Evolutionary conservation across 2,113 vertebrate species (phyloP).

Genomic region (Protobothrops flavoviridis): DNA sequence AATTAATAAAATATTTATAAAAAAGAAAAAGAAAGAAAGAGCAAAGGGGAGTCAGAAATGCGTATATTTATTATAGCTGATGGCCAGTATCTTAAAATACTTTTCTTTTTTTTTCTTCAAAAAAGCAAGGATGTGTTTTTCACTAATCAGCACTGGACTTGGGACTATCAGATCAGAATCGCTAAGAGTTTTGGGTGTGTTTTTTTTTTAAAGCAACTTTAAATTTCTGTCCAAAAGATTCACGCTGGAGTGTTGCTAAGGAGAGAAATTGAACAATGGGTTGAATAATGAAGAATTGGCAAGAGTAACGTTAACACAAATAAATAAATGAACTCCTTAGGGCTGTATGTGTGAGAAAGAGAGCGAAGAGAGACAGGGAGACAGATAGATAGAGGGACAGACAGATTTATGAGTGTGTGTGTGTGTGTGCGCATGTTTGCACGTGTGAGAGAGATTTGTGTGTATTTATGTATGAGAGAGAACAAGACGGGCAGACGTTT

Average conservation of each 20-base stretch:
- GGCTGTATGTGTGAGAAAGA: neutral
- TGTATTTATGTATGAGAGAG: neutral
- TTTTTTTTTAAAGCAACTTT: neutral
- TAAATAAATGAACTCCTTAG: neutral
- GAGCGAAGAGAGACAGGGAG: neutral
- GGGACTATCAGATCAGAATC: neutral
- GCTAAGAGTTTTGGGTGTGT: neutral
- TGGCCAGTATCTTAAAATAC: neutral
- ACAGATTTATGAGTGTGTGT: too few relatives aligned
- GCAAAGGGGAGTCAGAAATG: neutral
- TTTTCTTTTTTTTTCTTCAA: neutral
- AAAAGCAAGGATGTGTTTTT: neutral
- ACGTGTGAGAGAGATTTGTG: neutral
- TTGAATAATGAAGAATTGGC: constrained; percentile 21
- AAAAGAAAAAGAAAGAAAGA: neutral
- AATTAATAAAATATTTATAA: too few relatives aligned
- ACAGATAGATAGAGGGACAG: too few relatives aligned
- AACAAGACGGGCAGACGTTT: too few relatives aligned
- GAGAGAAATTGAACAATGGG: neutral
- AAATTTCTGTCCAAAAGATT: neutral
- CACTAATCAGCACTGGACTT: accelerated
- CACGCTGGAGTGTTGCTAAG: neutral
- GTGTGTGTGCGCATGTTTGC: too few relatives aligned
- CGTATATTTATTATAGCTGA: neutral
- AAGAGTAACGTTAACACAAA: neutral